Conservation (phyloP, 2,797 vertebrate species). For the Anolis apletophallus region DNA sequence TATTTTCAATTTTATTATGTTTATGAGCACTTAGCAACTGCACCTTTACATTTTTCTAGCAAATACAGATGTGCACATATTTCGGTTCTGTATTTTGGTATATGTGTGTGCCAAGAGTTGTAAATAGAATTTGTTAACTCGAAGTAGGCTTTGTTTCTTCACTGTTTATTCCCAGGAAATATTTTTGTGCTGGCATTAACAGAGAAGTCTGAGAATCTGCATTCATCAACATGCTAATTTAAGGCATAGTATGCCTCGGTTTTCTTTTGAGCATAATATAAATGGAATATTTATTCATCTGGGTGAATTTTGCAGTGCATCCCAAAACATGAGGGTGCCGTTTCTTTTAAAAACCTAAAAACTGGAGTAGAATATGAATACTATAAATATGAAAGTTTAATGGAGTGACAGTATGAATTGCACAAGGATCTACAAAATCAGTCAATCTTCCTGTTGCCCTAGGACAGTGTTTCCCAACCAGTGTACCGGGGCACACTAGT, state of each 20-base stretch:
- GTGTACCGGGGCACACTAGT: no score
- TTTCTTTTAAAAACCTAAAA: background rate
- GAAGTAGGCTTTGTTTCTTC: slow-evolving; percentile 41
- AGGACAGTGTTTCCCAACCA: no score
- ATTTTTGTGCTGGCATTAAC: slow-evolving; percentile 24
- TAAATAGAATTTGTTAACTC: slow-evolving; percentile 53
- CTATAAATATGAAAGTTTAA: background rate
- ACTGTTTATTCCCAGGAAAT: slow-evolving; percentile 36
- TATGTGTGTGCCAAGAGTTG: slow-evolving; percentile 29
- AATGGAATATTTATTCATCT: slow-evolving; percentile 15
- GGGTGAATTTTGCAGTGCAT: slow-evolving; percentile 23
- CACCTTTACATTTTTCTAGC: slow-evolving; percentile 51
- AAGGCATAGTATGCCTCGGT: background rate
- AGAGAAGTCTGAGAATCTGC: background rate
- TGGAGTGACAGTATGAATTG: background rate
- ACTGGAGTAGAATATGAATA: rapidly evolving
- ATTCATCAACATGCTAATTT: slow-evolving; percentile 42
- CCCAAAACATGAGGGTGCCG: slow-evolving; percentile 3
- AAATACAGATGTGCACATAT: slow-evolving; percentile 31
- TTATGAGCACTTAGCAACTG: background rate
- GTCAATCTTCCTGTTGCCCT: background rate
- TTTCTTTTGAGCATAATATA: background rate
- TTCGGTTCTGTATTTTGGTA: background rate
- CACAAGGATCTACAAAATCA: background rate
- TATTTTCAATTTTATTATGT: no score